Base-by-base conservation (phyloP, 2,888 invertebrate genomes). In the Diloba caeruleocephala region DNA sequence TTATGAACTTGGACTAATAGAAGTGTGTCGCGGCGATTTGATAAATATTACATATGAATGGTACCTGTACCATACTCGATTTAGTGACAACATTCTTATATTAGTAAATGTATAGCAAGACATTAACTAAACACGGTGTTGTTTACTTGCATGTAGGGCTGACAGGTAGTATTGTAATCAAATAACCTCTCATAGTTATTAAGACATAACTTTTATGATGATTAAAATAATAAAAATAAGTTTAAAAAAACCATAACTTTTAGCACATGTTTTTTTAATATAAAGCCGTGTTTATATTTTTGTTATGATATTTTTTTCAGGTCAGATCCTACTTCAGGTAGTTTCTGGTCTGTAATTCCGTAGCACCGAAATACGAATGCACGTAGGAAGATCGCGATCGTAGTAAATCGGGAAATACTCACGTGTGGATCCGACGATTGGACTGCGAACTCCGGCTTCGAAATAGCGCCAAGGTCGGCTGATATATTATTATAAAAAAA, bases 391-490 rank as follows among this genome's bases (percentile, higher is more conserved):
- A 29, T 17, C 5, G 31, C 53, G 42, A 29, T 17, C 4, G 31
- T 55, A 43, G 43, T 52, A 56, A 44, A 62, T 31, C 21, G 37
- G 31, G 57, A 62, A 48, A 73, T 85, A 89, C 89, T 88, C 74
- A 88, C 89, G 71, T 74, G 76, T 78, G 74, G 68, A 58, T 71
- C 66, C 52, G 57, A 49, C 60, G 65, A 59, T 51, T 59, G 59
- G 55, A 57, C 54, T 65, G 56, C 71, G 67, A 74, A 68, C 74
- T 70, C 70, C 65, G 71, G 60, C 73, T 81, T 85, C 74, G 64
- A 88, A 87, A 88, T 86, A 87, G 82, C 83, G 76, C 71, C 84
- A 87, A 88, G 87, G 87, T 68, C 83, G 73, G 28, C 44, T 60
- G 79, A 78, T 81, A n/a, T n/a, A 78, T 71, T 76, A 65, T 51